A percentile compares a stretch with the other conserved stretches of the same genome.
phyloP scores from a whole-genome alignment of 1,140 invertebrate species.

The Tribolium madens region DNA sequence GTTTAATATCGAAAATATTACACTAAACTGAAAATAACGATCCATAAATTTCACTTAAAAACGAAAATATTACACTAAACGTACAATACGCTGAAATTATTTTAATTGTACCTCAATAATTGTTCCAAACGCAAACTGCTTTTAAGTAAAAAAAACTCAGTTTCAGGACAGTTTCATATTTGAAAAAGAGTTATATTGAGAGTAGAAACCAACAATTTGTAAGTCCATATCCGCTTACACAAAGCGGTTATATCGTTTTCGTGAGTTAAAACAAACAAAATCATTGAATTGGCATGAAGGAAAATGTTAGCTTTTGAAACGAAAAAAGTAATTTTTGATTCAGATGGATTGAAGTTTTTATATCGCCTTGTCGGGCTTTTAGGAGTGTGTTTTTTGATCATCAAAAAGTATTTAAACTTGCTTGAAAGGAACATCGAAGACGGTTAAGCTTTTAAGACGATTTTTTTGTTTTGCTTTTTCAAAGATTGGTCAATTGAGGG shows the following conservation, averaged over 20 bases:
- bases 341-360: not conserved
- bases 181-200: not conserved
- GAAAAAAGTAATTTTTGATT: not conserved
- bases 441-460: too few species aligned
- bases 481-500: too few species aligned
- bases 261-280: conserved; percentile 17
- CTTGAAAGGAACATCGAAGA: too few species aligned
- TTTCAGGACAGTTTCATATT: not conserved
- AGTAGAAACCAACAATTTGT: conserved; percentile 12
- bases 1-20: conserved; percentile 13
- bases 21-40: conserved; percentile 2
- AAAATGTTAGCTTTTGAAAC: not conserved
- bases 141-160: not conserved
- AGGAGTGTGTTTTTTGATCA: not conserved
- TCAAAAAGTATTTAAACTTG: not conserved
- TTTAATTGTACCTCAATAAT: not conserved
- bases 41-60: not conserved
- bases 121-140: not conserved
- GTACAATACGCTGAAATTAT: not conserved
- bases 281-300: not conserved
- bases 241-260: not conserved
- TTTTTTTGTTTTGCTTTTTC: too few species aligned
- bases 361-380: too few species aligned
- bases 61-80: not conserved
- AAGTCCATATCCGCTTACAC: not conserved